Evolutionary conservation across 2,888 invertebrate species (phyloP), one percentile per base, ranked within the genome.

Genomic region (Plebejus argus): DNA sequence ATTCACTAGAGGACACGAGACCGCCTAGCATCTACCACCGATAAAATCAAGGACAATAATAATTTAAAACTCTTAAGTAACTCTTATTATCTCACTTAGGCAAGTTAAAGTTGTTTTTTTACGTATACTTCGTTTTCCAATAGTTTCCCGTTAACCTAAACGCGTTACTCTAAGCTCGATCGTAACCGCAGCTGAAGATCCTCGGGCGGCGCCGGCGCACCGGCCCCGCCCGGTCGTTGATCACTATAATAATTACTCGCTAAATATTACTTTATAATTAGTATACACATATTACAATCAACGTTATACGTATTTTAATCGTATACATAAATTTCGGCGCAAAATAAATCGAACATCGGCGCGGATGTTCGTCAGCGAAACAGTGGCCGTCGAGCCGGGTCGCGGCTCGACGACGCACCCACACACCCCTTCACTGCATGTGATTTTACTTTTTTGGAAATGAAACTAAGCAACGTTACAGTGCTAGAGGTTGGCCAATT

Each of bases 401-500:
- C 49, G 18, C 39, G 49, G 3, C 35, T 72, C 78, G 76, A 66
- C 66, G 82, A 86, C 88, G 93, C 93, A 94, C 93, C 93, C 93
- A 83, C 86, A 88, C 87, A 92, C 94, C 93, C 94, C 93, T 92
- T 89, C 93, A 94, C 94, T 94, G 94, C 92, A 91, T 87, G 84
- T 84, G 80, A 79, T 78, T 76, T 80, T 78, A 70, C 53, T 18
- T 76, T 79, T 79, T 84, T 88, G 84, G 85, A 86, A 84, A 86
- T 86, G 85, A 87, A 86, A 81, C 79, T 81, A 79, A 81, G 82
- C 81, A 83, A 85, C 83, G 86, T 89, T 91, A 94, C 94, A 94
- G 93, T 93, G 93, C 88, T 85, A 88, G 92, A 92, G 93, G 93
- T 90, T 94, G 94, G 94, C 94, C 94, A 94, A 94, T 94, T 94